Evolutionary conservation across 2,113 vertebrate species (phyloP).

Genomic region (Cavia porcellus): DNA sequence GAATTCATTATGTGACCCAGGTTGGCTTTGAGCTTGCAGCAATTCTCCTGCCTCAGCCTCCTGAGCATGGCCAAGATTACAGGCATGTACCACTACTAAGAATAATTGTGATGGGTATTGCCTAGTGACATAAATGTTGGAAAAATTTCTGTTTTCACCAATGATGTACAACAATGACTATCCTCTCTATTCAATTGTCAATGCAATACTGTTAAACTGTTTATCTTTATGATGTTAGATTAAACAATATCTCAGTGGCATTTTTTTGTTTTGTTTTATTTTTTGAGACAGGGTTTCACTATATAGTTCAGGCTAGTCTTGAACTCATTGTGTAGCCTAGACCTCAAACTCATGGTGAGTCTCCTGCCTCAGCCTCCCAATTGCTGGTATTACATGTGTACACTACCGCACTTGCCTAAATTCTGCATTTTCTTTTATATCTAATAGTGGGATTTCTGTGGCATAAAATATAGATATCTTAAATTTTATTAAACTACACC

Average conservation of each 20-base stretch:
- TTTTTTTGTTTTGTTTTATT: not conserved
- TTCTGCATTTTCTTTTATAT: conserved; percentile 4
- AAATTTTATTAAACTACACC: conserved; percentile 37
- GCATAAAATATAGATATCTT: not conserved
- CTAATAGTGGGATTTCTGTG: not conserved
- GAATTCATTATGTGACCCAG: not conserved
- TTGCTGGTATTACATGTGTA: not conserved
- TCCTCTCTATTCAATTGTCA: not conserved
- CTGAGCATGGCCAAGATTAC: not conserved
- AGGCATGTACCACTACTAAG: not conserved
- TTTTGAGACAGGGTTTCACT: not conserved
- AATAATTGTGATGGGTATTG: not conserved
- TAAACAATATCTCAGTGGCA: not conserved
- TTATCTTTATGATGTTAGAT: conserved; percentile 2
- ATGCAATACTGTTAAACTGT: not conserved
- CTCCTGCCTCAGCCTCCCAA: not conserved
- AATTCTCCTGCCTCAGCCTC: not conserved
- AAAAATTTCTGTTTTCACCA: conserved; percentile 2
- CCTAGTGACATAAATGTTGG: not conserved
- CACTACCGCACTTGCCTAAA: not conserved
- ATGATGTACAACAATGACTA: not conserved
- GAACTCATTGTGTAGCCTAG: not conserved
- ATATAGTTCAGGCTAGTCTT: not conserved
- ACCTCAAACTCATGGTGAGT: not conserved
- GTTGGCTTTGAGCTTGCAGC: not conserved